Conservation (phyloP, 2,888 invertebrate species). For the Capitulum mitella region DNA sequence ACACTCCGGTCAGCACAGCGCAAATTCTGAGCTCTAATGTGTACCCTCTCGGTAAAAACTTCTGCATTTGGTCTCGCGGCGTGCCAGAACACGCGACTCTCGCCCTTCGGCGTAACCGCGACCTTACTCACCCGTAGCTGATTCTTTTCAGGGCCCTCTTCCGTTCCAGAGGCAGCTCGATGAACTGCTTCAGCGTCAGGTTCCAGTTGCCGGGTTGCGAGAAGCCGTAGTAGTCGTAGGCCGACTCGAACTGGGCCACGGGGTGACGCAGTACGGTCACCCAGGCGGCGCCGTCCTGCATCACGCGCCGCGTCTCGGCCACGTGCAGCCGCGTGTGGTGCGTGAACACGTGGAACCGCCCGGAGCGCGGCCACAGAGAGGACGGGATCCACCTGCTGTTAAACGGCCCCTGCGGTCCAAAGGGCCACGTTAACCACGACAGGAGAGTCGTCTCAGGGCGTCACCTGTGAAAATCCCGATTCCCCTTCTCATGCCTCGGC, state of each 20-base stretch:
- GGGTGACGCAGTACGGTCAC: conserved; percentile 38
- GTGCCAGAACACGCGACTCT: no score
- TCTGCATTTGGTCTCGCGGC: no score
- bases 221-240: conserved; percentile 38
- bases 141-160: background rate
- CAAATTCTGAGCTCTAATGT: no score
- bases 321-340: conserved; percentile 8
- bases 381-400: background rate
- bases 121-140: background rate
- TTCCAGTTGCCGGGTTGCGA: conserved; percentile 37
- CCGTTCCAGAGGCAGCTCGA: background rate
- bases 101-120: no score
- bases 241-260: conserved; percentile 38
- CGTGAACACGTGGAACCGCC: background rate
- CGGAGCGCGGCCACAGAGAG: background rate
- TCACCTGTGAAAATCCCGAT: no score
- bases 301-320: background rate
- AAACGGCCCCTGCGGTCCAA: conserved; percentile 13
- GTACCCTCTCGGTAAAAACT: no score
- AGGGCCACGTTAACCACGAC: no score
- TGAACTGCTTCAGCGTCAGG: conserved; percentile 34
- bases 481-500: no score
- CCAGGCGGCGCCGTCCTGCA: conserved; percentile 37
- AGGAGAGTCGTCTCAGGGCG: no score
- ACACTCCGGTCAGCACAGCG: no score